Percentiles rank a stretch among this genome's conserved stretches.
Evolutionary conservation across 2,113 vertebrate genomes (phyloP).

Genomic region (Circaetus gallicus): DNA sequence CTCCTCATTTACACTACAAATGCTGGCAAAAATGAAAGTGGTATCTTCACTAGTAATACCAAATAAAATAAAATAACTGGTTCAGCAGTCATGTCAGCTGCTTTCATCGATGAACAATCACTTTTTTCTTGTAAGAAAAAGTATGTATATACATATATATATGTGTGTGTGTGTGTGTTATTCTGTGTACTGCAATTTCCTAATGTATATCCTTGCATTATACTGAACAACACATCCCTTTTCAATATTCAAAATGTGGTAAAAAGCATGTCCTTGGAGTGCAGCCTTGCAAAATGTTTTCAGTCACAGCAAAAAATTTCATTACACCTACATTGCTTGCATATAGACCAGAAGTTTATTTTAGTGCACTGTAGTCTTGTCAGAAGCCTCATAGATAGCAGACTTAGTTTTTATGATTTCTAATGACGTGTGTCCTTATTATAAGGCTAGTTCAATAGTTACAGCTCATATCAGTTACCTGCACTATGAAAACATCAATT

Average conservation of each 20-base stretch:
- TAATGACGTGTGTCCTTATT: not conserved
- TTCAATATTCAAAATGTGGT: not conserved
- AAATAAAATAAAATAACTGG: constrained; percentile 70
- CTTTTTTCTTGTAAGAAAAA: constrained; percentile 28
- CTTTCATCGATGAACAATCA: constrained; percentile 49
- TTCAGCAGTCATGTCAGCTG: constrained; percentile 44
- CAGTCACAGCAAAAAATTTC: not conserved
- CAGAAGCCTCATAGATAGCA: not conserved
- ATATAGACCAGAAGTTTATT: not conserved
- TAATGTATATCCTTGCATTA: not conserved
- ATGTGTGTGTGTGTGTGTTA: not conserved
- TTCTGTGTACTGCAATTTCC: not conserved
- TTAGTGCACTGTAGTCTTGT: not conserved
- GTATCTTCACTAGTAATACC: constrained; percentile 61
- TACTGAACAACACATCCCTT: not conserved
- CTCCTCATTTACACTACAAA: constrained; percentile 83
- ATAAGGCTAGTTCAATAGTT: not conserved
- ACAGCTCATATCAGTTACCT: not conserved
- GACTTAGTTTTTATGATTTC: not conserved
- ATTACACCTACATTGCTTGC: not conserved
- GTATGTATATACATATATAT: not conserved
- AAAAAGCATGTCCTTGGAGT: not conserved
- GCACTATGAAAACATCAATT: not conserved
- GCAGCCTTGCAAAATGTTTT: not conserved
- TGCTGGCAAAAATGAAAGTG: constrained; percentile 74